Evolutionary conservation across 2,888 invertebrate species (phyloP), one percentile per base, ranked within the genome.

Genomic region (Melieria omissa): DNA sequence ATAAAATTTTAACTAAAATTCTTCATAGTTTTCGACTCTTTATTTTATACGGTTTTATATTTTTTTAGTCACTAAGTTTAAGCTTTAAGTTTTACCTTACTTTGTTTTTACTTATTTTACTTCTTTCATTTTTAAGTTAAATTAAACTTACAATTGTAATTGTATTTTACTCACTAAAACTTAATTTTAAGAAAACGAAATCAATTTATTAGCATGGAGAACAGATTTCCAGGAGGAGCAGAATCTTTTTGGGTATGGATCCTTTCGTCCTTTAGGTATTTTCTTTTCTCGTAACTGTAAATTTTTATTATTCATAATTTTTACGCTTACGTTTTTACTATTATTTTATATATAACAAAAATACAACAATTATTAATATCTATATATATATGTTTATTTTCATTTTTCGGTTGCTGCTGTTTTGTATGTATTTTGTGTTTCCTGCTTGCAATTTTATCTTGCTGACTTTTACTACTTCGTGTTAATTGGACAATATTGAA

Each of bases 361-460:
- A 77, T 77, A 77, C 79, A 80, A 80, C 79, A 80, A 79, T 78
- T 78, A 79, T 6, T 76, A 76, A 76, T 73, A 74, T 77, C 29
- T 73, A 44, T 71, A 16, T 52, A 41, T 44, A 66, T 70, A 65
- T 73, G 61, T 71, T 75, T 74, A 72, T 72, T 72, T 76, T 65
- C 71, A 71, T 72, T 58, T 72, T 29, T 29, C 29, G 29, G 29
- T 29, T 29, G 29, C 29, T 29, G 29, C 29, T 29, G 2, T 42
- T 55, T 16, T 61, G 9, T 58, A 29, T 46, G 63, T 29, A 46
- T 14, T 55, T 44, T 8, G 16, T 44, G 44, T 45, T 62, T n/a
- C 57, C 12, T 46, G 54, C 63, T 6, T 64, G 47, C 42, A 55
- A 7, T 69, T 69, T 46, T 42, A n/a, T 44, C 61, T 66, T 60